These are phyloP conservation scores for Cheilosia variabilis DNA, from an alignment of 2,888 invertebrate genomes.

Conservation along the genomic window DNA sequence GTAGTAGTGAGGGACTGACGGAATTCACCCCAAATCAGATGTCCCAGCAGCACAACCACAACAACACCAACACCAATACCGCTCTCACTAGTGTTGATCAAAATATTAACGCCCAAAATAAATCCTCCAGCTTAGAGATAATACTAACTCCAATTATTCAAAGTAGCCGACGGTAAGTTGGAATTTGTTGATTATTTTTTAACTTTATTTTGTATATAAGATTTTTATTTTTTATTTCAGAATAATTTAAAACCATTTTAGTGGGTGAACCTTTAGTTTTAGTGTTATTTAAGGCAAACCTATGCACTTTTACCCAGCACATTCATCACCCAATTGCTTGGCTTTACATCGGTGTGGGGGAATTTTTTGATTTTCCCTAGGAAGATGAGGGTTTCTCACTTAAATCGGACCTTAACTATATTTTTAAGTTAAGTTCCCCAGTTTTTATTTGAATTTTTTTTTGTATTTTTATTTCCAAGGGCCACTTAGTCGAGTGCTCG, in stretches of 20 bases:
- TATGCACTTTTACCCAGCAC: slow-evolving; percentile 1
- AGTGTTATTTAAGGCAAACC: background rate
- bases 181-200: slow-evolving; percentile 21
- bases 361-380: background rate
- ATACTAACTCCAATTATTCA: slow-evolving; percentile 84
- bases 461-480: background rate
- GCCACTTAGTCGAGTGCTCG: too few relatives aligned
- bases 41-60: slow-evolving; percentile 75
- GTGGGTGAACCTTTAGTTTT: background rate
- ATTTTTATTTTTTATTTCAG: background rate
- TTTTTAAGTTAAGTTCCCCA: background rate
- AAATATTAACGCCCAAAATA: slow-evolving; percentile 80
- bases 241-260: background rate
- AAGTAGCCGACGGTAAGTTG: slow-evolving; percentile 84
- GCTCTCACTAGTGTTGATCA: slow-evolving; percentile 73
- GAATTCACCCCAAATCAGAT: slow-evolving; percentile 75
- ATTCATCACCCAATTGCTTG: background rate
- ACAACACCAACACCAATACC: slow-evolving; percentile 71
- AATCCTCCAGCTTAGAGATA: slow-evolving; percentile 84
- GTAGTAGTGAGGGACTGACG: slow-evolving; percentile 77
- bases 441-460: background rate
- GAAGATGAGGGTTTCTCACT: too few relatives aligned
- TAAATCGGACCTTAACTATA: too few relatives aligned
- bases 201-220: background rate
- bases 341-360: background rate